Base-by-base conservation (phyloP, 1,140 invertebrate species). In the Euschistus heros region DNA sequence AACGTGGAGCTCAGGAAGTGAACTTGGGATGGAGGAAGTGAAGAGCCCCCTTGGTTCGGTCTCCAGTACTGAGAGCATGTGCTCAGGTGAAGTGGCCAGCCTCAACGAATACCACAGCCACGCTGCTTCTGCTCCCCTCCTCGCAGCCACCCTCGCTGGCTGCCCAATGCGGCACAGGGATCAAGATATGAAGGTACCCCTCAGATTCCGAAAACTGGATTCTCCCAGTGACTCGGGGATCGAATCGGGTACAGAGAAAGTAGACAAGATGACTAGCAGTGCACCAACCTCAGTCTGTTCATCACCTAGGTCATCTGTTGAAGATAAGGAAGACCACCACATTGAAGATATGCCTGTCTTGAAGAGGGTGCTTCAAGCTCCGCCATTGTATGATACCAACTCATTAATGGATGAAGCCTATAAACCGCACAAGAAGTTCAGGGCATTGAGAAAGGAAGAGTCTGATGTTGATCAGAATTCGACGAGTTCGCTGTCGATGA, bases 381-480 rank as follows among this genome's bases (percentile, higher is more conserved):
- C 92, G 0, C 92, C 92, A 0, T 77, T 94, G 1, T 90, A 90
- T 75, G 88, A 91, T 72, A 91, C 89, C 50, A 90, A 90, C 71
- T 88, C 88, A 0, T 75, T 94, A 46, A 94, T 94, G 91, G 91
- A 94, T 73, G 91, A 94, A 76, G 91, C 91, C 0, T 94, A 94
- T 78, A 91, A 93, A 72, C 91, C 91, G 54, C 92, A 95, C 79
- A 95, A 95, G 75, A 95, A 95, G 74, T 94, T 95, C 81, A 82
- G 92, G 4, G 88, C 88, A 0, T 75, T 89, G 70, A 77, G 89
- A 6, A 87, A 88, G 69, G 87, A 89, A 69, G 86, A 83, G 5
- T 86, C 87, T 27, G 86, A 87, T 69, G 86, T 87, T 0, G 88
- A 90, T 69, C 78, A 79, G 69, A 77, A 78, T n/a, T 74, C 79